Evolutionary conservation across 1,140 invertebrate genomes (phyloP), one percentile per base, ranked within the genome.

Genomic region (Octopus bimaculoides): DNA sequence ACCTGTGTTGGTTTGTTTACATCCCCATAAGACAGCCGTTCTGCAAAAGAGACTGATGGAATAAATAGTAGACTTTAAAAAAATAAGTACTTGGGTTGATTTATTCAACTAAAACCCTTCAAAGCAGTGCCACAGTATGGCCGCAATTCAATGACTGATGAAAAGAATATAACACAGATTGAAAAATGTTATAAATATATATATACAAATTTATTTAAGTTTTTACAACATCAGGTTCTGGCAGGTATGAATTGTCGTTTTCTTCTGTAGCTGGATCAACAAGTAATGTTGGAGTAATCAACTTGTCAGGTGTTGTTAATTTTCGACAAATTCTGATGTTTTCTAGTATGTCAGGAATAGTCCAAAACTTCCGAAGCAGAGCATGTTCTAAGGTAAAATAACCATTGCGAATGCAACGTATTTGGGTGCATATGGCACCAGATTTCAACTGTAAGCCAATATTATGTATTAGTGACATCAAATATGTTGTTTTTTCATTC

Each of bases 341-440:
- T 5, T 92, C 88, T 5, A 96, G 80, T 76, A 98, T 93, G 84
- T 94, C 86, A 79, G 92, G 94, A 95, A 97, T 83, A 96, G 93
- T 92, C 95, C 96, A 98, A 83, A 97, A 93, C 90, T 97, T 96
- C 54, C 92, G 90, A 2, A 98, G 89, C 7, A 98, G 88, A 12
- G 96, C 93, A 85, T 94, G 89, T 0, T 95, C 91, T 6, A 95
- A 77, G n/a, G 91, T 92, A 88, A 98, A 98, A 85, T 94, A 92
- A 26, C 95, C 96, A 86, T 95, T 94, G 55, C 95, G 92, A 26
- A 95, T 92, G 85, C 96, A 95, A 79, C 95, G 93, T 9, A 98
- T 90, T 75, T 92, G 92, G 0, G 93, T 93, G 86, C 95, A 96
- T 80, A 94, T 92, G 4, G 97, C 97, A n/a, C 92, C 92, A 53